Conservation (phyloP, 2,113 vertebrate species). For the Gymnorhina tibicen region DNA sequence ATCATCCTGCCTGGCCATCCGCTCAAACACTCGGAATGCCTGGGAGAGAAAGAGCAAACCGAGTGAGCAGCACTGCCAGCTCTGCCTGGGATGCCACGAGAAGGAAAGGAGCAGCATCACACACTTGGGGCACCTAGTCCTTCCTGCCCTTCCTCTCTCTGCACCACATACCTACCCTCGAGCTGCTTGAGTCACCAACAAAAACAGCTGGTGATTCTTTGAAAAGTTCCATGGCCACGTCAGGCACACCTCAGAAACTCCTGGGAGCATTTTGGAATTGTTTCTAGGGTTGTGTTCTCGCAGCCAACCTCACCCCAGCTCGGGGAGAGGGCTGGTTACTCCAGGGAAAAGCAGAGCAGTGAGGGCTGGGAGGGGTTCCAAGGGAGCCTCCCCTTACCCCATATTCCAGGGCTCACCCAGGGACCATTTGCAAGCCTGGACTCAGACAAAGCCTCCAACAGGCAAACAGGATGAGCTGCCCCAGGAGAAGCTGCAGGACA, state of each 20-base stretch:
- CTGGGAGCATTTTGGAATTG: not conserved
- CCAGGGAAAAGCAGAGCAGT: not conserved
- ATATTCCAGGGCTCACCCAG: accelerated
- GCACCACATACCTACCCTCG: accelerated
- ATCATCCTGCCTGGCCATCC: conserved; percentile 79
- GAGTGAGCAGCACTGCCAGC: not conserved
- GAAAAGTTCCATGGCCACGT: accelerated
- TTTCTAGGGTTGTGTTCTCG: not conserved
- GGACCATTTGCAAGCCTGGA: not conserved
- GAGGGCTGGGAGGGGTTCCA: not conserved
- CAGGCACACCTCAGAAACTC: not conserved
- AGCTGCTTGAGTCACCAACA: not conserved
- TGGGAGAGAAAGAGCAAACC: conserved; percentile 13
- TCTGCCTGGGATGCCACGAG: not conserved
- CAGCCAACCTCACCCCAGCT: not conserved
- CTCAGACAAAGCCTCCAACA: not conserved
- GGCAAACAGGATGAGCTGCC: not conserved
- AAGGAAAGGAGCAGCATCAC: not conserved
- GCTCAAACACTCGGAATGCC: conserved; percentile 82
- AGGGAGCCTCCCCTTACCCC: not conserved
- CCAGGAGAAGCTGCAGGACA: not conserved
- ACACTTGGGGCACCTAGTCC: accelerated
- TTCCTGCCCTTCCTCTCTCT: not conserved
- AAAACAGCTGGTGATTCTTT: not conserved
- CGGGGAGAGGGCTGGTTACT: not conserved